phyloP scores from a whole-genome alignment of 1,140 invertebrate genomes.

The Lamellibrachia luymesi region DNA sequence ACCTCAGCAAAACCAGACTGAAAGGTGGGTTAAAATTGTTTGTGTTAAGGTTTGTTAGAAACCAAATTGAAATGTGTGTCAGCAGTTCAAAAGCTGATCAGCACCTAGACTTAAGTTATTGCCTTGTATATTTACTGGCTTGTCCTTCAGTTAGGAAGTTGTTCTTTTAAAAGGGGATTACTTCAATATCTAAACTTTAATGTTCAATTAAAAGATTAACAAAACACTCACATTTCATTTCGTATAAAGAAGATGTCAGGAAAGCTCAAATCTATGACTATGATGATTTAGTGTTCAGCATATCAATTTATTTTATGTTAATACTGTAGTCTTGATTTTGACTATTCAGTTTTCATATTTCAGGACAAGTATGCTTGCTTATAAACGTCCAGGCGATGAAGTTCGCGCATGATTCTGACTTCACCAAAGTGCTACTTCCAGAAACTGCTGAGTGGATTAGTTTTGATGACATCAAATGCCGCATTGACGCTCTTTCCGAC shows the following conservation, averaged over 20 bases:
- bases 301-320: background rate
- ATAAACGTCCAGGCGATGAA: background rate
- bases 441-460: constrained; percentile 6
- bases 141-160: no score
- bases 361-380: background rate
- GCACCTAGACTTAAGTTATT: background rate
- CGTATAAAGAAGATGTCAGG: background rate
- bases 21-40: background rate
- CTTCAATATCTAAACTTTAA: background rate
- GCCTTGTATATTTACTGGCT: no score
- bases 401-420: background rate
- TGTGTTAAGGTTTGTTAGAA: background rate
- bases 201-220: background rate
- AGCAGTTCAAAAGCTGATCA: background rate
- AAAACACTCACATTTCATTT: background rate
- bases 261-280: background rate
- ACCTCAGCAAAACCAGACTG: background rate
- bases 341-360: background rate
- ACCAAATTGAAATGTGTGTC: background rate
- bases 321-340: background rate
- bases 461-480: constrained; percentile 8
- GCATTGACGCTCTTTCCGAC: background rate
- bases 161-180: background rate
- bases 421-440: background rate
- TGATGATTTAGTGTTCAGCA: background rate